Conservation (phyloP, 2,888 invertebrate genomes). For the Rhingia campestris region DNA sequence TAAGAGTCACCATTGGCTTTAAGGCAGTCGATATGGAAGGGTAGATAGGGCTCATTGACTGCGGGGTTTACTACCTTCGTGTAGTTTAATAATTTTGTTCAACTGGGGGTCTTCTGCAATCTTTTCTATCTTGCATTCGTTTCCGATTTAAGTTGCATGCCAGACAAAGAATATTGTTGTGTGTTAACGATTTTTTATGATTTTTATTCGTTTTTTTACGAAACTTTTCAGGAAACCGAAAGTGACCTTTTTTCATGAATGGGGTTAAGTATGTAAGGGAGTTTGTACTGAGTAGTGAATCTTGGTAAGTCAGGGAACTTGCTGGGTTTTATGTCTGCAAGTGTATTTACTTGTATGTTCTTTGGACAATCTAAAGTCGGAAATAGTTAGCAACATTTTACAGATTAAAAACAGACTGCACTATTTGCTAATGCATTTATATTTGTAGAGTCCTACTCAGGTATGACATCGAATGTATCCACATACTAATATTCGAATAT, state of each 20-base stretch:
- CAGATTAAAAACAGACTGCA: too few species aligned
- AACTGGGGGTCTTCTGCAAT: conserved; percentile 42
- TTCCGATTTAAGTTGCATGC: conserved; percentile 41
- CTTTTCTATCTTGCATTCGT: conserved; percentile 56
- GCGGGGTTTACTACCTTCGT: background rate
- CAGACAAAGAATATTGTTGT: conserved; percentile 63
- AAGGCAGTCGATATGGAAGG: conserved; percentile 46
- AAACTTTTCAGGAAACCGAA: conserved; percentile 37
- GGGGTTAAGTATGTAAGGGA: conserved; percentile 12
- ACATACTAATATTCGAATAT: too few species aligned
- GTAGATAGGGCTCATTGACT: conserved; percentile 49
- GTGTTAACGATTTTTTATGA: conserved; percentile 28
- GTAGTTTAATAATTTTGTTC: conserved; percentile 21
- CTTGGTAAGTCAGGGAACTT: too few species aligned
- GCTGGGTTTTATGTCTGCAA: too few species aligned
- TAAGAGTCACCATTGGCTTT: conserved; percentile 53
- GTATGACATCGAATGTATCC: too few species aligned
- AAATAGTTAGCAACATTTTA: too few species aligned
- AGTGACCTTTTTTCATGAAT: conserved; percentile 34
- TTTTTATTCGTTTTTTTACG: conserved; percentile 26
- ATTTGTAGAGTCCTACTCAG: too few species aligned
- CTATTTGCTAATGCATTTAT: too few species aligned
- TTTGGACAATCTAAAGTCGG: too few species aligned
- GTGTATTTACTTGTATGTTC: too few species aligned
- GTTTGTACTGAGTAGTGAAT: too few species aligned